phyloP scores from a whole-genome alignment of 2,888 invertebrate genomes.

The Pyrochroa serraticornis region DNA sequence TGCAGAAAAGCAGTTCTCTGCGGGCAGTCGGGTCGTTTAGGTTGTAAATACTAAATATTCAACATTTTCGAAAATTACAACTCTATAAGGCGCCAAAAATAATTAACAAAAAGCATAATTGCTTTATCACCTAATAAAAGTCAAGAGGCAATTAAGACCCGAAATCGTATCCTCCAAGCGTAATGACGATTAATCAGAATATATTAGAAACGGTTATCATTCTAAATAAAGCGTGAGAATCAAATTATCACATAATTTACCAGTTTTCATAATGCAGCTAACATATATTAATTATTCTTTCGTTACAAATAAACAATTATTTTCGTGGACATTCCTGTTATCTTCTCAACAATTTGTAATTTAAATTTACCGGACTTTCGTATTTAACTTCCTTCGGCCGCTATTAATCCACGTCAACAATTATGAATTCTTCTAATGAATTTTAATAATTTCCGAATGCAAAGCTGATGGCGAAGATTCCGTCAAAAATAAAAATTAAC shows the following conservation, averaged over 20 bases:
- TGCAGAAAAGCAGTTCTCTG: no score
- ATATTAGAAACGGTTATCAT: conserved; percentile 2
- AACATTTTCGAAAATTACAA: neutral
- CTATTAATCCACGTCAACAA: conserved; percentile 10
- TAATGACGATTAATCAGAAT: neutral
- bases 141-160: neutral
- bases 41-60: no score
- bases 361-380: conserved; percentile 14
- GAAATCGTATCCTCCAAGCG: neutral
- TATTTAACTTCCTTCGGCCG: neutral
- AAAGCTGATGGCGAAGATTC: neutral
- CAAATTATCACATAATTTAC: conserved; percentile 25
- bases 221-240: conserved; percentile 19
- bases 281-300: conserved; percentile 21
- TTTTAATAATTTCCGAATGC: conserved; percentile 12
- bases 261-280: neutral
- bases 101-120: neutral
- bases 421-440: conserved; percentile 18
- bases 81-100: neutral
- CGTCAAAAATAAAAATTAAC: neutral
- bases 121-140: neutral
- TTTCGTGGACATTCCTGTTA: conserved; percentile 11
- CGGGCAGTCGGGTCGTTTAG: no score
- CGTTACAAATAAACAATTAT: conserved; percentile 18
- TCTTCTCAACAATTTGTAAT: conserved; percentile 10